Conservation (phyloP, 2,113 vertebrate species). For the Geococcyx californianus region DNA sequence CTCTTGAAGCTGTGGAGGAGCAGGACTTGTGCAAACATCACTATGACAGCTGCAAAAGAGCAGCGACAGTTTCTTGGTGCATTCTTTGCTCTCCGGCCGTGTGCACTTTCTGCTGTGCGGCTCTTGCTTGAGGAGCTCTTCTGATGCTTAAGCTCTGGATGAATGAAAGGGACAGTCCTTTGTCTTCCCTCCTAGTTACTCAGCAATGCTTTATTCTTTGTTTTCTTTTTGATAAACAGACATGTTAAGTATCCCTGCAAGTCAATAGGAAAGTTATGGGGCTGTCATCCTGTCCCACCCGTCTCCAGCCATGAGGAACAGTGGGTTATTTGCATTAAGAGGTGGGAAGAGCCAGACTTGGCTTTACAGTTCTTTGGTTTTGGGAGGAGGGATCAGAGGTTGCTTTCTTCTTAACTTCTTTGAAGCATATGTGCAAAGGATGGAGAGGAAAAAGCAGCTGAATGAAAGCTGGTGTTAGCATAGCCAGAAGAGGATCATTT, state of each 20-base stretch:
- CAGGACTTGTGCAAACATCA: accelerated
- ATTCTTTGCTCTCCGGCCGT: neutral
- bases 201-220: neutral
- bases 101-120: neutral
- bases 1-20: no score
- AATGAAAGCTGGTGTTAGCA: neutral
- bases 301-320: neutral
- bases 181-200: neutral
- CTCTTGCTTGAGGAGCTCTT: neutral
- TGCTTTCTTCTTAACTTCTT: neutral
- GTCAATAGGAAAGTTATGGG: neutral
- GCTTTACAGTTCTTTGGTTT: neutral
- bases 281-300: neutral
- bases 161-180: neutral
- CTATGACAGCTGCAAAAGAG: neutral
- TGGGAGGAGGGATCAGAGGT: neutral
- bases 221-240: neutral
- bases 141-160: neutral
- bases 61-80: neutral
- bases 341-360: neutral
- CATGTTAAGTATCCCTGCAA: neutral
- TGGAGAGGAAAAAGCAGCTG: neutral
- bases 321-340: neutral
- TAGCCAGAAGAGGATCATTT: neutral
- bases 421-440: neutral